These are phyloP conservation scores for Helleia helle DNA, from an alignment of 2,888 invertebrate species.

Conservation along the genomic window DNA sequence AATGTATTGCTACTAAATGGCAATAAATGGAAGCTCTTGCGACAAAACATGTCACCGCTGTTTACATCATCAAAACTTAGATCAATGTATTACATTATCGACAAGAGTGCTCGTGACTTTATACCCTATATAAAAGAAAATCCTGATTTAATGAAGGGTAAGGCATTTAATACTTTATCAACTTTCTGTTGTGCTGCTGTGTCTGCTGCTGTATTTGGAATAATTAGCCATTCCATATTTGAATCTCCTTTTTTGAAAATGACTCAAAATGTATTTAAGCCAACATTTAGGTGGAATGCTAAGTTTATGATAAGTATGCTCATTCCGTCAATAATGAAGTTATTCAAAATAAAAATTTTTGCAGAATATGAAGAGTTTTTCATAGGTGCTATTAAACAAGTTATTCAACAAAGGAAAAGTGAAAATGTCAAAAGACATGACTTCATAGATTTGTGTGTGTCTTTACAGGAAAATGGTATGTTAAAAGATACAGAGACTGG, in stretches of 20 bases:
- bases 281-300: constrained; percentile 25
- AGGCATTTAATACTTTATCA: constrained; percentile 36
- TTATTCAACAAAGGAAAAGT: constrained; percentile 32
- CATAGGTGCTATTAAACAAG: constrained; percentile 37
- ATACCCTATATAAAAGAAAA: constrained; percentile 29
- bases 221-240: constrained; percentile 44
- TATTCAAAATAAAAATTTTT: constrained; percentile 35
- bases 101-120: constrained; percentile 39
- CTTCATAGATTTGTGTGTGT: constrained; percentile 44
- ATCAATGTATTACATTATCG: constrained; percentile 46
- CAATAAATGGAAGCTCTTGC: constrained; percentile 23
- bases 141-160: constrained; percentile 25
- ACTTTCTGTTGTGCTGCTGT: constrained; percentile 45
- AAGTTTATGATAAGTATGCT: constrained; percentile 25
- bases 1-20: background rate
- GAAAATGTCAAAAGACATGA: constrained; percentile 30
- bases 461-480: constrained; percentile 38
- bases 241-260: constrained; percentile 45
- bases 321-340: constrained; percentile 31
- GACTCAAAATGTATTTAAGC: constrained; percentile 32
- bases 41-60: constrained; percentile 44
- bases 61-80: constrained; percentile 44
- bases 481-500: constrained; percentile 37
- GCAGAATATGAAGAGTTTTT: constrained; percentile 43
- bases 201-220: constrained; percentile 53